phyloP scores from a whole-genome alignment of 2,797 vertebrate species.

The Microctenopoma lineatum region DNA sequence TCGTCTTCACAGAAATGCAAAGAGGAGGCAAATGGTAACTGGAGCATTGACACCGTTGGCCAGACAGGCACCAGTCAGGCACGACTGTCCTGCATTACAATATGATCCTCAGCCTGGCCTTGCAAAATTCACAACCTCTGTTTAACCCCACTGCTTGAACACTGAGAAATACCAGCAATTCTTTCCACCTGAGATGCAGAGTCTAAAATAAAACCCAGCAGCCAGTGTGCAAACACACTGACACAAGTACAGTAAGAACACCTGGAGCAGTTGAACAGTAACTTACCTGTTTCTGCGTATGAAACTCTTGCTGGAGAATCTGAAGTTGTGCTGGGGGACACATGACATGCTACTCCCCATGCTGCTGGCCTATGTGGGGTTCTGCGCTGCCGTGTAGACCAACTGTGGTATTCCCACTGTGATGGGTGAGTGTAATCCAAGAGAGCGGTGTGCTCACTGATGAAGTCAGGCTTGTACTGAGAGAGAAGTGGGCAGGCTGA shows the following conservation, averaged over 20 bases:
- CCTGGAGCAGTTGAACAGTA: slow-evolving; percentile 4
- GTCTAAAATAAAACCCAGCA: slow-evolving; percentile 58
- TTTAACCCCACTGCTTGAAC: slow-evolving; percentile 62
- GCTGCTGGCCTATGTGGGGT: slow-evolving; percentile 48
- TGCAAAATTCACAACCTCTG: slow-evolving; percentile 63
- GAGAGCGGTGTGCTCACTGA: slow-evolving; percentile 43
- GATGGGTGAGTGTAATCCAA: slow-evolving; percentile 73
- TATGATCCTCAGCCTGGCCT: slow-evolving; percentile 62
- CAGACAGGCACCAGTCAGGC: slow-evolving; percentile 54
- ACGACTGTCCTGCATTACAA: slow-evolving; percentile 53
- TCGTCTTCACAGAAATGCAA: slow-evolving; percentile 70
- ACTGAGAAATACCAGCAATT: slow-evolving; percentile 67
- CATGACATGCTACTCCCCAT: slow-evolving; percentile 89
- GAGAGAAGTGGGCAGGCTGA: slow-evolving; percentile 57
- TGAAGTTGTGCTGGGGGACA: slow-evolving; percentile 86
- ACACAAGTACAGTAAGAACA: slow-evolving; percentile 34
- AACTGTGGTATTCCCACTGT: slow-evolving; percentile 49
- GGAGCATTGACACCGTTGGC: slow-evolving; percentile 74
- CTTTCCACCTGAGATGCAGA: slow-evolving; percentile 52
- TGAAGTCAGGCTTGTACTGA: slow-evolving; percentile 70
- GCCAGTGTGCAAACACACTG: slow-evolving; percentile 20
- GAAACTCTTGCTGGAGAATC: slow-evolving; percentile 86
- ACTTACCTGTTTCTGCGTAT: slow-evolving; percentile 87
- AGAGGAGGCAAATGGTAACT: slow-evolving; percentile 74
- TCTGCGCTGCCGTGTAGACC: slow-evolving; percentile 33